These are phyloP conservation scores for Astyanax mexicanus DNA, from an alignment of 2,797 vertebrate genomes.

Conservation along the genomic window DNA sequence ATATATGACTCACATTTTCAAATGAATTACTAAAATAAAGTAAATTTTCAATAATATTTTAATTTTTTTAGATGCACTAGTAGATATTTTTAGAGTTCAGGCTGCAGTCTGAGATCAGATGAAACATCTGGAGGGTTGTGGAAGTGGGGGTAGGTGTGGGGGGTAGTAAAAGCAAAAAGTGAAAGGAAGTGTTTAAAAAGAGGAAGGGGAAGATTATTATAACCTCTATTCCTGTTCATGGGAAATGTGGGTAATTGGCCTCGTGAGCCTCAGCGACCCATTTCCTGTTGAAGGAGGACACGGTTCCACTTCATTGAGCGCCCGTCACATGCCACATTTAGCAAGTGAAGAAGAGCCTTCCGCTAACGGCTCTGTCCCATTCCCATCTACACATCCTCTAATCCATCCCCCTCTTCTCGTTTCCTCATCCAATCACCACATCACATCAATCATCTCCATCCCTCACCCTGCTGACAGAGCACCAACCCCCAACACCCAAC, in stretches of 20 bases:
- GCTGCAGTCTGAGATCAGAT: neutral
- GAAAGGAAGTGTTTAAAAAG: slow-evolving; percentile 46
- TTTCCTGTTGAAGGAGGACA: slow-evolving; percentile 74
- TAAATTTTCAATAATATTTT: too few relatives aligned
- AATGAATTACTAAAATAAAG: too few relatives aligned
- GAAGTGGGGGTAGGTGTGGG: too few relatives aligned
- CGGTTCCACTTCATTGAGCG: slow-evolving; percentile 82
- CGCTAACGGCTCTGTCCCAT: slow-evolving; percentile 32
- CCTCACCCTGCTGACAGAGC: slow-evolving; percentile 34
- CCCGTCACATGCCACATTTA: slow-evolving; percentile 77
- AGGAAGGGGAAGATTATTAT: slow-evolving; percentile 69
- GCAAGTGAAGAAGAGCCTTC: slow-evolving; percentile 78
- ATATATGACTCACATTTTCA: too few relatives aligned
- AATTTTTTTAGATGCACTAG: too few relatives aligned
- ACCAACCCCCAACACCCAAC: neutral
- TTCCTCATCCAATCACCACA: neutral
- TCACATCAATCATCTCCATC: slow-evolving; percentile 48
- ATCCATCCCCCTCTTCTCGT: slow-evolving; percentile 10
- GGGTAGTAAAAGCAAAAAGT: neutral
- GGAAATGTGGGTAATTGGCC: slow-evolving; percentile 79
- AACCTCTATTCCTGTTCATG: slow-evolving; percentile 77
- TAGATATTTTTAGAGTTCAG: neutral
- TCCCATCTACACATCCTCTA: slow-evolving; percentile 62
- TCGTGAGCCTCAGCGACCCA: slow-evolving; percentile 65
- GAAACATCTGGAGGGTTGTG: neutral